Evolutionary conservation across 2,113 vertebrate species (phyloP).

Genomic region (Vicugna pacos): DNA sequence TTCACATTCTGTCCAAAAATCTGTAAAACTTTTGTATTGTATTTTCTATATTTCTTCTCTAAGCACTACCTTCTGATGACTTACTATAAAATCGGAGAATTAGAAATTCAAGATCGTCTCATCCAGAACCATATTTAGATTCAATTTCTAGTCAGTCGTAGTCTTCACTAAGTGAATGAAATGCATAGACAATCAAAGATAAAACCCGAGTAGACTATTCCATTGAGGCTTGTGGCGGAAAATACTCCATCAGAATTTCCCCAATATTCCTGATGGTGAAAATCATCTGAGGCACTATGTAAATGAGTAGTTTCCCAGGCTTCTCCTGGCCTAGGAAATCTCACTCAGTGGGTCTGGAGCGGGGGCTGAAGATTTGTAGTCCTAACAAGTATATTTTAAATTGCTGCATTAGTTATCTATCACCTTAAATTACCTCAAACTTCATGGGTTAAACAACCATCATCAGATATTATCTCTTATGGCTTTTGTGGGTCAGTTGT

Average conservation of each 20-base stretch:
- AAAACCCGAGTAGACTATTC: not conserved
- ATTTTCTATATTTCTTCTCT: constrained; percentile 18
- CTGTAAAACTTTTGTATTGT: not conserved
- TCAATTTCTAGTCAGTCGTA: constrained; percentile 9
- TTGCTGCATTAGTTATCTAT: not conserved
- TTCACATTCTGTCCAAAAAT: not conserved
- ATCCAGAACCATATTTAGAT: not conserved
- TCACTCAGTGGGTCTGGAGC: not conserved
- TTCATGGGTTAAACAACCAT: not conserved
- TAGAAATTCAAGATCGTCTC: constrained; percentile 25
- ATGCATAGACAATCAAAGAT: not conserved
- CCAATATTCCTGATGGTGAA: not conserved
- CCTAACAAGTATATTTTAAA: not conserved
- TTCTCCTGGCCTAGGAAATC: not conserved
- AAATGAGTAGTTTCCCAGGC: not conserved
- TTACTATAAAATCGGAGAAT: constrained; percentile 38
- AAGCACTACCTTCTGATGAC: constrained; percentile 2
- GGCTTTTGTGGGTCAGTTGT: not conserved
- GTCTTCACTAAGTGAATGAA: not conserved
- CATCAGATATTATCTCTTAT: not conserved
- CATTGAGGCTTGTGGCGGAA: not conserved
- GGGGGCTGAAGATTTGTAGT: not conserved
- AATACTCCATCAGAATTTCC: not conserved
- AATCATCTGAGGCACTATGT: not conserved
- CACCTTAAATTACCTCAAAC: not conserved